Conservation (phyloP, 2,888 invertebrate genomes). For the Eumerus sabulonum region DNA sequence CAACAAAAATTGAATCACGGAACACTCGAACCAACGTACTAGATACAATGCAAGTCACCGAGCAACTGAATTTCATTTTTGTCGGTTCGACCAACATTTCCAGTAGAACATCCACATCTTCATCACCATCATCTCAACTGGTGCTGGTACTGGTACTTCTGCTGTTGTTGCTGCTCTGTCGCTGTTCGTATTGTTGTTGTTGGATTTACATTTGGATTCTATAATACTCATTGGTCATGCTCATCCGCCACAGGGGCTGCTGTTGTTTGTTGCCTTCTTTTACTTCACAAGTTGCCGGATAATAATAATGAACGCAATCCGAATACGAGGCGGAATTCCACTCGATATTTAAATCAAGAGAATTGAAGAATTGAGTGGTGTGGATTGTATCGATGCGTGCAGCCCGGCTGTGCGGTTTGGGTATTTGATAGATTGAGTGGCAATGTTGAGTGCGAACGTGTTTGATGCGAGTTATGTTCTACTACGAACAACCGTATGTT, state of each 20-base stretch:
- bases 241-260: conserved; percentile 56
- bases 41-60: conserved; percentile 74
- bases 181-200: conserved; percentile 9
- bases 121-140: conserved; percentile 64
- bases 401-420: background rate
- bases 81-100: conserved; percentile 58
- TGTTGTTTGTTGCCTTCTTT: conserved; percentile 13
- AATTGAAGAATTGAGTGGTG: conserved; percentile 43
- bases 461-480: too few species aligned
- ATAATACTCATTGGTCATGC: conserved; percentile 62
- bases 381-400: conserved; percentile 7
- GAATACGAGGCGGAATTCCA: conserved; percentile 19
- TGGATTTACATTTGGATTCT: conserved; percentile 4
- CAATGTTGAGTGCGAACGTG: too few species aligned
- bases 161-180: conserved; percentile 22
- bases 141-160: conserved; percentile 63
- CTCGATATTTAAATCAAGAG: conserved; percentile 47
- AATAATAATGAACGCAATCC: conserved; percentile 3
- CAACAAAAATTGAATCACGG: conserved; percentile 31
- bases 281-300: conserved; percentile 15
- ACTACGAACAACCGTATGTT: too few species aligned
- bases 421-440: too few species aligned
- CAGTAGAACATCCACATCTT: conserved; percentile 71
- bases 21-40: conserved; percentile 47
- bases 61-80: conserved; percentile 72